Evolutionary conservation across 2,113 vertebrate species (phyloP).

Genomic region (Gymnogyps californianus): DNA sequence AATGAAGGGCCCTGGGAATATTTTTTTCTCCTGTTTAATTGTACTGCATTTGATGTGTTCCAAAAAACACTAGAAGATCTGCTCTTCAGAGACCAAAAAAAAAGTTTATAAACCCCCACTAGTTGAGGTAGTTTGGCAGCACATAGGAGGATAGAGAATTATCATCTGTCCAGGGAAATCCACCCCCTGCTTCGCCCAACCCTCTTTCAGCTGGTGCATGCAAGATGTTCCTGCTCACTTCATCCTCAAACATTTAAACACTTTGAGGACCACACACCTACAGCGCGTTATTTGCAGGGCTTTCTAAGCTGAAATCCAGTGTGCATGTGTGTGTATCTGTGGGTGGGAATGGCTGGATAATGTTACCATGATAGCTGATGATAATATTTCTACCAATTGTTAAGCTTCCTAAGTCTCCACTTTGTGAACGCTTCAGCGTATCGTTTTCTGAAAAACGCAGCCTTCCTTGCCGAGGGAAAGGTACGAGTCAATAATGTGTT

Average conservation of each 20-base stretch:
- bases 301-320: not conserved
- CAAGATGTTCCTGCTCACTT: conserved; percentile 65
- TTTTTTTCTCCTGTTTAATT: conserved; percentile 41
- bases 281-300: not conserved
- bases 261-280: conserved; percentile 48
- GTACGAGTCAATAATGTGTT: not conserved
- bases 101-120: conserved; percentile 28
- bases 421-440: conserved; percentile 5
- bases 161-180: conserved; percentile 60
- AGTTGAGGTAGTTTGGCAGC: conserved; percentile 56
- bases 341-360: conserved; percentile 64
- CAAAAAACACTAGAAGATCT: conserved; percentile 39
- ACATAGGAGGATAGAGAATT: conserved; percentile 38
- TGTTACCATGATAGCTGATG: conserved; percentile 40
- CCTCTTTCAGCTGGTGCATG: conserved; percentile 43
- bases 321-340: not conserved
- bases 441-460: not conserved
- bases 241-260: conserved; percentile 46
- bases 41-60: conserved; percentile 38
- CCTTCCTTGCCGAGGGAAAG: conserved; percentile 19
- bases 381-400: conserved; percentile 69
- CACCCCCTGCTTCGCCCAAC: conserved; percentile 10
- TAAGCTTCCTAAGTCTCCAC: conserved; percentile 72
- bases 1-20: conserved; percentile 32
- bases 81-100: conserved; percentile 9